Conservation (phyloP, 2,888 invertebrate species). For the Pollenia labialis region DNA sequence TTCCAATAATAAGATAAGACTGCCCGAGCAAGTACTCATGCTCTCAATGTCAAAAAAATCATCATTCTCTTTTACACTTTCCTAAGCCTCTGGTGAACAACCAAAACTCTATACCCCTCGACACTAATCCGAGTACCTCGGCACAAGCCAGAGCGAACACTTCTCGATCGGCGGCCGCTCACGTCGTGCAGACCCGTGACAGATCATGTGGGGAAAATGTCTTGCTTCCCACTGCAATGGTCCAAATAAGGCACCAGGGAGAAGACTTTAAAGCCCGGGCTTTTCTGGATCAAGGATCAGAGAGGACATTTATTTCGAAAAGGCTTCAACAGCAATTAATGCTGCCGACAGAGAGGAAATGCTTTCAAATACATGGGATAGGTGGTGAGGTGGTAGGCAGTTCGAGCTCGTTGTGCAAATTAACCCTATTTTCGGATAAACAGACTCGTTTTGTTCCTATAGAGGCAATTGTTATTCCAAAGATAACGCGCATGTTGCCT, state of each 20-base stretch:
- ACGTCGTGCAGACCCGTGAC: too few species aligned
- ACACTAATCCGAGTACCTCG: too few species aligned
- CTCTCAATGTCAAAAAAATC: neutral
- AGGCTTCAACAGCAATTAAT: conserved; percentile 15
- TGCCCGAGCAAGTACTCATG: neutral
- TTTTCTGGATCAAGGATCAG: conserved; percentile 20
- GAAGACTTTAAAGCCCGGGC: neutral
- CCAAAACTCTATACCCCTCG: too few species aligned
- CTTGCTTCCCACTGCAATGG: too few species aligned
- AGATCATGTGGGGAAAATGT: too few species aligned
- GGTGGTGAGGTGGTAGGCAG: neutral
- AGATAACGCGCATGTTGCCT: conserved; percentile 17
- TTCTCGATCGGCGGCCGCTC: too few species aligned
- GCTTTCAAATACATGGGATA: conserved; percentile 28
- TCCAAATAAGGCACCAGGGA: too few species aligned
- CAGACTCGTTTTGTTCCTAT: neutral
- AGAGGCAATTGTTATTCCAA: conserved; percentile 28
- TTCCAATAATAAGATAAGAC: neutral
- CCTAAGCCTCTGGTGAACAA: too few species aligned
- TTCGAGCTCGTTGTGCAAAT: conserved; percentile 8
- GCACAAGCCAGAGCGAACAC: too few species aligned
- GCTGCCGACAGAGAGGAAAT: conserved; percentile 1
- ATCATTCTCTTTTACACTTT: neutral
- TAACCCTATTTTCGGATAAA: conserved; percentile 19
- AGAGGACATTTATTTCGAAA: conserved; percentile 25